Evolutionary conservation across 2,113 vertebrate genomes (phyloP), one percentile per base, ranked within the genome.

Genomic region (Oxyruncus cristatus): DNA sequence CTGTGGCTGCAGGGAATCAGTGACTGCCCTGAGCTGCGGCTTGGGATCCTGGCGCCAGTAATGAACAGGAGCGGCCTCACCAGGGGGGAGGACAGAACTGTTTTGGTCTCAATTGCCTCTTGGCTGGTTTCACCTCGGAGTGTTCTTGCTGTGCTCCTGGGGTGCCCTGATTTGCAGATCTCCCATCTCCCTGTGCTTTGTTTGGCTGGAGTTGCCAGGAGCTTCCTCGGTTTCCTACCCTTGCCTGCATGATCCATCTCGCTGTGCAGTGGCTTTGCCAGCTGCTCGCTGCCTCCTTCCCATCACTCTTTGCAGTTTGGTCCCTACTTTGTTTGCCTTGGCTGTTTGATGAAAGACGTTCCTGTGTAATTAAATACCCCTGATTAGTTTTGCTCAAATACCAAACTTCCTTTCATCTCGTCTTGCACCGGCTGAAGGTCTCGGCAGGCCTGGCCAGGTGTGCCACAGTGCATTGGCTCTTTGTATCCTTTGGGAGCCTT

Each of bases 401-500:
- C 96, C 97, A 97, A 96, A 92, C 95, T 93, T 95, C 91, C 93
- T 98, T 98, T 98, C 98, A 97, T 98, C 95, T 95, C 52, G 0
- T 67, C 72, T 73, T 27, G 61, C 32, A 1, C 32, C 2, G 2
- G 79, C 44, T 65, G 84, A 56, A 87, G 88, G 94, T 83, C 88
- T 88, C 56, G 10, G 9, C 20, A 2, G 96, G 92, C 86, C 59
- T 0, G 33, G 89, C 92, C 95, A 94, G 95, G 95, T 96, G 92
- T 59, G 59, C 86, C 3, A 26, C 63, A 3, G 7, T 65, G 75
- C 81, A 5, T 47, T 2, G 20, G 77, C 75, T 55, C 95, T 85
- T 80, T 88, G 86, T 96, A 7, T 88, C 79, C 82, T 67, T 9
- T 9, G 74, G 90, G 59, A 85, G 32, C 17, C 58, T 72, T 14